Evolutionary conservation across 2,797 vertebrate genomes (phyloP).

Genomic region (Martes flavigula): DNA sequence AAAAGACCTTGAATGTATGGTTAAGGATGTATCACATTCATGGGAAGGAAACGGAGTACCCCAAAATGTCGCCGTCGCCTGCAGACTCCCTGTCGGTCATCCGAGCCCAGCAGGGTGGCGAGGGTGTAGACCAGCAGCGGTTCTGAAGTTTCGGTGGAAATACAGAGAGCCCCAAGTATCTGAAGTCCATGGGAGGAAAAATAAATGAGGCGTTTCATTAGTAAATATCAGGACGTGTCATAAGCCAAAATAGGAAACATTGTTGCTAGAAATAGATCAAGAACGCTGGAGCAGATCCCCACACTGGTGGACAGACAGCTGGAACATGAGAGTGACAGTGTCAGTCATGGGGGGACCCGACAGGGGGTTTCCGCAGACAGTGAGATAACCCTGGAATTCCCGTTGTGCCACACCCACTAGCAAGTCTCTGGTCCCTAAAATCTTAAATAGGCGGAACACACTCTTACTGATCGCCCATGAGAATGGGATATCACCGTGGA

Average conservation of each 20-base stretch:
- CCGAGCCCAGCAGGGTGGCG: background rate
- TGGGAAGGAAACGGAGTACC: background rate
- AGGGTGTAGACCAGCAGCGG: background rate
- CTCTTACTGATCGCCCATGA: background rate
- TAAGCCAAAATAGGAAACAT: background rate
- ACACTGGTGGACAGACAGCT: rapidly evolving
- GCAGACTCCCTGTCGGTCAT: background rate
- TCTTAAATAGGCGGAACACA: background rate
- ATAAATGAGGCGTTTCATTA: rapidly evolving
- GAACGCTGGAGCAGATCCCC: too few species aligned
- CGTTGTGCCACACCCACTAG: background rate
- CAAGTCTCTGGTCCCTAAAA: too few species aligned
- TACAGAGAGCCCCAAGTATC: background rate
- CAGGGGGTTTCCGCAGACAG: rapidly evolving
- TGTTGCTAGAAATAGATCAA: background rate
- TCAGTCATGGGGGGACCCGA: rapidly evolving
- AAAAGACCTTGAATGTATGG: background rate
- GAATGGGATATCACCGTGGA: background rate
- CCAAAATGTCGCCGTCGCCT: rapidly evolving
- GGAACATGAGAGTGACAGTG: rapidly evolving
- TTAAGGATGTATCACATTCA: rapidly evolving
- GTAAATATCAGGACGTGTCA: background rate
- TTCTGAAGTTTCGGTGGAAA: background rate
- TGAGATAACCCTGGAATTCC: rapidly evolving
- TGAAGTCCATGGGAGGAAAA: background rate